phyloP scores from a whole-genome alignment of 2,113 vertebrate genomes.

The cattle (Bos taurus) region DNA sequence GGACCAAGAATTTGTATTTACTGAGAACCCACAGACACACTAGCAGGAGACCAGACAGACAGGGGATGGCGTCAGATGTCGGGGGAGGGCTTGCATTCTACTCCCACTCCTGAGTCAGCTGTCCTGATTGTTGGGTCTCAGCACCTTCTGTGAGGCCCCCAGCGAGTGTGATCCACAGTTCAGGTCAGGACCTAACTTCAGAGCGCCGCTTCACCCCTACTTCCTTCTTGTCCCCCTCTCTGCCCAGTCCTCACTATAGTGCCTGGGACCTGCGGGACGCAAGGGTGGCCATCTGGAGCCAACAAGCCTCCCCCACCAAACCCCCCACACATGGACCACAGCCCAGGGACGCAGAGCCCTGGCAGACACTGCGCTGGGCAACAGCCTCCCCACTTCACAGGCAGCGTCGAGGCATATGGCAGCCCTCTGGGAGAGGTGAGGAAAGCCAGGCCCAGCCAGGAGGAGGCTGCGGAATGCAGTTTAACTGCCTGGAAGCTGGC shows the following conservation, averaged over 20 bases:
- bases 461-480: neutral
- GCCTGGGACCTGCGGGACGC: neutral
- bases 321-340: neutral
- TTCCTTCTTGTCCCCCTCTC: neutral
- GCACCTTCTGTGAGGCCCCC: neutral
- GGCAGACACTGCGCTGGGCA: neutral
- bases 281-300: neutral
- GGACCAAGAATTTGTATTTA: neutral
- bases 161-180: neutral
- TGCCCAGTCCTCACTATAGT: neutral
- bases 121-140: neutral
- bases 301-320: neutral
- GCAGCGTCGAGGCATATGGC: neutral
- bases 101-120: neutral
- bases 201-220: neutral
- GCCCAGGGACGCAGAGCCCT: neutral
- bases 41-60: neutral
- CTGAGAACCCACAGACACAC: neutral
- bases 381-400: neutral
- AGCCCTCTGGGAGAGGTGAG: neutral
- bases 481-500: neutral
- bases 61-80: fast-evolving
- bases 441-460: neutral
- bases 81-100: neutral
- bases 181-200: neutral